Evolutionary conservation across 1,140 invertebrate genomes (phyloP).

Genomic region (Drosophila cardini): DNA sequence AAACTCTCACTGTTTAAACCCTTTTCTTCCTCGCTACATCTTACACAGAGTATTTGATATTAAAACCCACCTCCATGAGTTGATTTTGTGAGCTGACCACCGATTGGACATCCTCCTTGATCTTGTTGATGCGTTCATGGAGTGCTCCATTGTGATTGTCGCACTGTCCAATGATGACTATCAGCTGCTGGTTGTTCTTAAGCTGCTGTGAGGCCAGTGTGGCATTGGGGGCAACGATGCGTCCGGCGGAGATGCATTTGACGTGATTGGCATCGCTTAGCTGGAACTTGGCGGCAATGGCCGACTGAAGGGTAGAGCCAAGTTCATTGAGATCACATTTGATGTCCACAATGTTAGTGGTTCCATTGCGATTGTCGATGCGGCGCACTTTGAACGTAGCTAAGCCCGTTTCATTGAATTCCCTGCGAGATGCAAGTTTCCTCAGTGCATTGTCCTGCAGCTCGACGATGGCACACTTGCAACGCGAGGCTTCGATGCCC

Average conservation of each 20-base stretch:
- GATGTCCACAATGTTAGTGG: constrained; percentile 67
- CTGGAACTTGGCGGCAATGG: constrained; percentile 85
- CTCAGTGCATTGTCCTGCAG: constrained; percentile 89
- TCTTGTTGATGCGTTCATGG: constrained; percentile 69
- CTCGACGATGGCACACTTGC: constrained; percentile 86
- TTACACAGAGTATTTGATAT: no score
- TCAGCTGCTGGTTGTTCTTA: constrained; percentile 89
- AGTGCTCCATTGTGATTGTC: constrained; percentile 61
- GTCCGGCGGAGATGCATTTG: constrained; percentile 89
- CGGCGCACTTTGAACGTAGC: constrained; percentile 79
- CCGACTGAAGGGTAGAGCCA: constrained; percentile 86
- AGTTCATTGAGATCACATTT: constrained; percentile 75
- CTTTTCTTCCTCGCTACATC: no score
- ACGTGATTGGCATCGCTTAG: constrained; percentile 83
- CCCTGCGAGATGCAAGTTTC: constrained; percentile 87
- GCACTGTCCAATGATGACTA: constrained; percentile 87
- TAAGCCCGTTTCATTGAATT: constrained; percentile 87
- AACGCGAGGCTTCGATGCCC: constrained; percentile 85
- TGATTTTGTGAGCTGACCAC: constrained; percentile 67
- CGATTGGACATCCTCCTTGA: constrained; percentile 75
- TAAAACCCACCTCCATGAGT: constrained; percentile 72
- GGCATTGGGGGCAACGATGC: constrained; percentile 86
- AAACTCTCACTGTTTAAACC: no score
- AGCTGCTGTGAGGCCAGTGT: constrained; percentile 86
- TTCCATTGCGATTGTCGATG: constrained; percentile 69